Evolutionary conservation across 2,113 vertebrate genomes (phyloP), one percentile per base, ranked within the genome.

Genomic region (Cacatua alba): DNA sequence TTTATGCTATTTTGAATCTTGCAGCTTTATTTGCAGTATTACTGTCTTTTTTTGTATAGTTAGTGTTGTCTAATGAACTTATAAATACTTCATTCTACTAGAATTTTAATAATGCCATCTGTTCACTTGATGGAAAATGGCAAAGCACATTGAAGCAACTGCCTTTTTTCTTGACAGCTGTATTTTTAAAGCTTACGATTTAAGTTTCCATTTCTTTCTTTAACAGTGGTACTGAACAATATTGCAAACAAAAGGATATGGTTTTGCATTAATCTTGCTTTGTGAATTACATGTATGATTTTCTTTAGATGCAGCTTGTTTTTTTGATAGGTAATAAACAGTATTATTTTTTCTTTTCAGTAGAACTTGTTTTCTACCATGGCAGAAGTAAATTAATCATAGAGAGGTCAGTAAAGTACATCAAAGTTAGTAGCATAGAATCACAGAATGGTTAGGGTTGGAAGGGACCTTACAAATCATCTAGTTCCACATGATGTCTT

Each of bases 71-170:
- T 96, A 88, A 97, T 94, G 86, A 96, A 96, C 90, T 95, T 96
- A 95, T 90, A 95, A 96, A 96, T 96, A 92, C 90, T 96, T 96
- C 63, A 71, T 95, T 96, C 80, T 93, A 88, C 90, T 94, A 96
- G 90, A 92, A 96, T 96, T 97, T 96, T 94, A 97, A 95, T 96
- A 95, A 96, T 88, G 64, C 92, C 92, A 93, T 96, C 93, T 95
- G 90, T 93, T 96, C 90, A 49, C 39, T 94, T 92, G 83, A 68
- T 81, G 48, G 60, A 90, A 88, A 94, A 74, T 83, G 29, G 76
- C 51, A 39, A 88, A 86, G 55, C 44, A 80, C 28, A 20, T 35
- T 90, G 75, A 83, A 95, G 82, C 68, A 85, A 55, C 41, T 90
- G 33, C 48, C 28, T 89, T 72, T 86, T 65, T 60, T 33, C 69